Conservation (phyloP, 2,113 vertebrate species). For the Felis catus region F.catus_Fca126_mat1.0 CM031420.1:16641501-16642000, state of each 20-base stretch:
- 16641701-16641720: neutral
- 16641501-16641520: neutral
- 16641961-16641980: neutral
- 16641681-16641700: neutral
- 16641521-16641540: neutral
- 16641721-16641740: neutral
- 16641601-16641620: neutral
- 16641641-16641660: neutral
- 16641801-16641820: neutral
- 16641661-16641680: neutral
- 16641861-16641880: neutral
- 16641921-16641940: neutral
- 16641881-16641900: neutral
- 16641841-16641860: neutral
- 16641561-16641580: neutral
- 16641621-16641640: neutral
- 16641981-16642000: neutral
- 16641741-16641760: neutral
- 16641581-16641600: neutral
- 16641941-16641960: neutral
- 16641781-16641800: neutral
- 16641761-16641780: neutral
- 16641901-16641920: neutral
- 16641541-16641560: neutral
- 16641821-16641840: neutral